Conservation (phyloP, 2,888 invertebrate species). For the Brachycybe producta region DNA sequence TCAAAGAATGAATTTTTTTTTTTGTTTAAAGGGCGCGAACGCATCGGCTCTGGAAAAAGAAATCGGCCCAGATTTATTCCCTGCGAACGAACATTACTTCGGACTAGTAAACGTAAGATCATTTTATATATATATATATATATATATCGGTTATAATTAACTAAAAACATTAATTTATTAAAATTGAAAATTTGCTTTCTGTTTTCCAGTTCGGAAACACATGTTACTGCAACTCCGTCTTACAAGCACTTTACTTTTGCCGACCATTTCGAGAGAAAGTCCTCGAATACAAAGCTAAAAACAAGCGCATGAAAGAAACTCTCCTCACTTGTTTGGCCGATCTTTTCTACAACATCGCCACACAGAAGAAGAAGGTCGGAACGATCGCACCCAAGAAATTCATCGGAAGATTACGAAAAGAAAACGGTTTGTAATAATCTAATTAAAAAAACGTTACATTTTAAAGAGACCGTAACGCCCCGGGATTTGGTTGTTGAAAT, state of each 20-base stretch:
- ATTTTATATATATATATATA: no score
- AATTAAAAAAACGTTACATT: neutral
- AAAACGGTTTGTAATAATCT: slow-evolving; percentile 59
- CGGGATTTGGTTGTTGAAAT: neutral
- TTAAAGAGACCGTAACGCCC: neutral
- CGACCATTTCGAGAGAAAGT: slow-evolving; percentile 98
- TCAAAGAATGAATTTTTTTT: slow-evolving; percentile 17
- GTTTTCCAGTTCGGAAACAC: slow-evolving; percentile 91
- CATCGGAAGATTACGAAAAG: slow-evolving; percentile 91
- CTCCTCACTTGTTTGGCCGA: slow-evolving; percentile 95
- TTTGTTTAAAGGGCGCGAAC: slow-evolving; percentile 76
- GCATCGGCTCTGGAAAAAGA: slow-evolving; percentile 98
- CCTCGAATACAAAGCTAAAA: slow-evolving; percentile 91
- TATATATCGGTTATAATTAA: slow-evolving; percentile 20
- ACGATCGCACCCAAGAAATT: slow-evolving; percentile 99
- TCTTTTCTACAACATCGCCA: slow-evolving; percentile 96
- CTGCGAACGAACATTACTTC: slow-evolving; percentile 98
- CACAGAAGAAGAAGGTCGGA: slow-evolving; percentile 98
- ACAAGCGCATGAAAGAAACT: slow-evolving; percentile 91
- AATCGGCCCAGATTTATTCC: slow-evolving; percentile 96
- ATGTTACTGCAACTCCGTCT: slow-evolving; percentile 98
- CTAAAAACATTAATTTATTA: neutral
- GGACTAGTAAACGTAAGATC: slow-evolving; percentile 98
- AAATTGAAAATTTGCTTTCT: slow-evolving; percentile 13
- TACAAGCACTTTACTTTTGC: slow-evolving; percentile 98